Evolutionary conservation across 2,113 vertebrate species (phyloP).

Genomic region (Opisthocomus hoazin): DNA sequence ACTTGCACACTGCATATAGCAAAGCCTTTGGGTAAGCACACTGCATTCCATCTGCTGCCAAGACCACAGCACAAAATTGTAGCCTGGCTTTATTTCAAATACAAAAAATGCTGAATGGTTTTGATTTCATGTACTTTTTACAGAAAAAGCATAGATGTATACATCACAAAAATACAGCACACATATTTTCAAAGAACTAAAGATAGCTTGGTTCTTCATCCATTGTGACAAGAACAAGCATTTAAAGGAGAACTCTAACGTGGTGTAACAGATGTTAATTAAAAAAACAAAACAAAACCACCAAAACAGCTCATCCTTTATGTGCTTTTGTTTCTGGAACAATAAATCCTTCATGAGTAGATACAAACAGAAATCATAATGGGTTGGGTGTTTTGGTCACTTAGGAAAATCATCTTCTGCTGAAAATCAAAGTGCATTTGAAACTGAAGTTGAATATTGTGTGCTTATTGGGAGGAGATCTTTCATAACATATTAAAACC

Average conservation of each 20-base stretch:
- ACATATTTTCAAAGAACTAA: background rate
- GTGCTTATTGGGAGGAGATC: background rate
- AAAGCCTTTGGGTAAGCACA: conserved; percentile 3
- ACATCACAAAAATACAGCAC: background rate
- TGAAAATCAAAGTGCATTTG: conserved; percentile 13
- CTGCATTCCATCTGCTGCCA: conserved; percentile 21
- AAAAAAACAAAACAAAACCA: background rate
- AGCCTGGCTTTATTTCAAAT: conserved; percentile 23
- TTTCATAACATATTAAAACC: background rate
- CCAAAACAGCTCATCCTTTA: background rate
- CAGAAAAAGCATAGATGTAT: background rate
- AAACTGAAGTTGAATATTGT: background rate
- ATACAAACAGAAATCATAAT: background rate
- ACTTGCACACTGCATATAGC: background rate
- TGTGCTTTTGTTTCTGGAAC: conserved; percentile 15
- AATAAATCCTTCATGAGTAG: conserved; percentile 3
- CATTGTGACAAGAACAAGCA: background rate
- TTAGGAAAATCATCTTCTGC: background rate
- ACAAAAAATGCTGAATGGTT: background rate
- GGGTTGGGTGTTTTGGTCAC: background rate
- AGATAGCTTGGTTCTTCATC: background rate
- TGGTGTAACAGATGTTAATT: conserved; percentile 2
- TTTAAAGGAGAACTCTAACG: background rate
- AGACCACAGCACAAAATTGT: background rate
- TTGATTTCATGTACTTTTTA: conserved; percentile 14